A percentile compares a stretch with the other conserved stretches of the same genome.
Evolutionary conservation across 2,113 vertebrate genomes (phyloP).

Genomic region (Melanerpes formicivorus): DNA sequence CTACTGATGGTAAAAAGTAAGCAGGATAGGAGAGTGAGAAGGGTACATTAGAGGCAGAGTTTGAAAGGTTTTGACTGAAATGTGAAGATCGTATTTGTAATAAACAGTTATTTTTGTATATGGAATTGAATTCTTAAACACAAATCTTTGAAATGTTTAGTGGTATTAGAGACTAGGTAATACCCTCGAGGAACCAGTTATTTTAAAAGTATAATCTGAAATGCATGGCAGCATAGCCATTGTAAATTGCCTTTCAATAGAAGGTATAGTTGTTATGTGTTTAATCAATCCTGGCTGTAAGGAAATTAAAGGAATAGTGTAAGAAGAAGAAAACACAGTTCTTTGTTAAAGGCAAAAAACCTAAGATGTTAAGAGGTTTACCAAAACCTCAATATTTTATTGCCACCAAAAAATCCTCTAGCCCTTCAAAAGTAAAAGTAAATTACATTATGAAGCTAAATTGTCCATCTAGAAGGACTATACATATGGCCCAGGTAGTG

Average conservation of each 20-base stretch:
- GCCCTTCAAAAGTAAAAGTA: background rate
- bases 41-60: background rate
- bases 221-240: constrained; percentile 39
- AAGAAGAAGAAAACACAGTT: constrained; percentile 30
- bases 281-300: constrained; percentile 68
- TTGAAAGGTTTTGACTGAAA: background rate
- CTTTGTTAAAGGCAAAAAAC: constrained; percentile 38
- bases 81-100: background rate
- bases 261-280: constrained; percentile 59
- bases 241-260: constrained; percentile 62
- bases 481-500: background rate
- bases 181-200: constrained; percentile 50
- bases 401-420: background rate
- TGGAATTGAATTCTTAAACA: constrained; percentile 35
- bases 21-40: background rate
- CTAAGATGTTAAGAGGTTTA: constrained; percentile 1
- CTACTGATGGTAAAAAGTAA: background rate
- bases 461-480: background rate
- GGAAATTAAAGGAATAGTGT: constrained; percentile 29
- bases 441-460: background rate
- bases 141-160: background rate
- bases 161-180: constrained; percentile 25
- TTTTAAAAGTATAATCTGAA: constrained; percentile 62
- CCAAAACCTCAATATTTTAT: background rate
- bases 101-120: background rate